Evolutionary conservation across 2,113 vertebrate genomes (phyloP).

Genomic region (Thalassoma bifasciatum): DNA sequence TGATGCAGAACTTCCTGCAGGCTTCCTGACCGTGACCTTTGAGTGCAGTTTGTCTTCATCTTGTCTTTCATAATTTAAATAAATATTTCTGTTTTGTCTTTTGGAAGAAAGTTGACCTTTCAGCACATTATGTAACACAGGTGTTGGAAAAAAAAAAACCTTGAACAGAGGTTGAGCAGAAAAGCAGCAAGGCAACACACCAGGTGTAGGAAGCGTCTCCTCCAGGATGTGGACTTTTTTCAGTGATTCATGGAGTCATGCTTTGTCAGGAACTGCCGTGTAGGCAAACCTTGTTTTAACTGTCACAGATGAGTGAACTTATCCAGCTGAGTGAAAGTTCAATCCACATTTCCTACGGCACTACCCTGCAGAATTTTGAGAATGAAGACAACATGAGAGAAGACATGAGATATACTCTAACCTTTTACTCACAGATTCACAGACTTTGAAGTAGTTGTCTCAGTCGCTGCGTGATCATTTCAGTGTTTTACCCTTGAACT

Average conservation of each 20-base stretch:
- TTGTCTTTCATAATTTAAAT: background rate
- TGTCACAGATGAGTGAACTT: too few species aligned
- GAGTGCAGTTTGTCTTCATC: conserved; percentile 1
- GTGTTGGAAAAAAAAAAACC: conserved; percentile 6
- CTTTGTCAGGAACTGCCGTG: too few species aligned
- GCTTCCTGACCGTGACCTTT: background rate
- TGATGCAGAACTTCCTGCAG: conserved; percentile 5
- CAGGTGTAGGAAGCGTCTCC: conserved; percentile 12
- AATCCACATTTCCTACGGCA: too few species aligned
- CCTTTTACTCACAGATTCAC: too few species aligned
- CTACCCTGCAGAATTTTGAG: too few species aligned
- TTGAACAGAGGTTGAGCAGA: background rate
- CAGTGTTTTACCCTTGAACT: too few species aligned
- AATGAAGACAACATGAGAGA: too few species aligned
- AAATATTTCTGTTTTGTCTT: background rate
- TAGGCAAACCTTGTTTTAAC: too few species aligned
- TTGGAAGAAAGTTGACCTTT: background rate
- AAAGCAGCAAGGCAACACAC: background rate
- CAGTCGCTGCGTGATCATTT: too few species aligned
- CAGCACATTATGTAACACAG: background rate
- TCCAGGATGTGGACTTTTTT: background rate
- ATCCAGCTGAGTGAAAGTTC: too few species aligned
- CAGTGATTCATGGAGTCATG: background rate
- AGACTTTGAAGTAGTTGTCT: too few species aligned
- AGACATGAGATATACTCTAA: too few species aligned